A percentile compares a stretch with the other conserved stretches of the same genome.
Evolutionary conservation across 2,113 vertebrate genomes (phyloP).

Genomic region (Natator depressus): DNA sequence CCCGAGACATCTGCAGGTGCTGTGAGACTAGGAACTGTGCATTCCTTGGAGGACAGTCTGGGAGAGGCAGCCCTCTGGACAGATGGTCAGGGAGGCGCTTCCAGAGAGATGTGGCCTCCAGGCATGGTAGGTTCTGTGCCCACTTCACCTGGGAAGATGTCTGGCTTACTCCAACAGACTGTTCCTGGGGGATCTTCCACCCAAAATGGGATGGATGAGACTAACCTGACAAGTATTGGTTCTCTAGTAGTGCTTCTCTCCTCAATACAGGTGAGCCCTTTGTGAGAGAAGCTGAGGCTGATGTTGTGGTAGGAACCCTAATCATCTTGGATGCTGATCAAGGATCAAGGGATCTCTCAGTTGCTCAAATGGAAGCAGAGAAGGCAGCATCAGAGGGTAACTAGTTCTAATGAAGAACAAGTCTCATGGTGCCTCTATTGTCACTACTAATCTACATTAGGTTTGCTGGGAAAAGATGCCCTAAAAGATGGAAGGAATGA

Average conservation of each 20-base stretch:
- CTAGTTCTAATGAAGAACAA: no score
- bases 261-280: neutral
- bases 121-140: constrained; percentile 22
- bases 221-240: no score
- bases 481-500: neutral
- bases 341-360: neutral
- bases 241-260: neutral
- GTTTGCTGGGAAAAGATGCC: neutral
- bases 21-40: no score
- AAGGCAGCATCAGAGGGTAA: neutral
- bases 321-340: constrained; percentile 20
- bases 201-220: no score
- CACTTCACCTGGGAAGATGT: neutral
- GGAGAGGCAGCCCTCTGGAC: neutral
- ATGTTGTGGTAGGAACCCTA: constrained; percentile 60
- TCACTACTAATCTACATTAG: no score
- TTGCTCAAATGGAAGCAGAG: neutral
- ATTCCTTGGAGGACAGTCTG: neutral
- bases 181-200: no score
- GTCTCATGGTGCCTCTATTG: no score
- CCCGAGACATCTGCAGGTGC: no score
- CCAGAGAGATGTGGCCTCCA: neutral
- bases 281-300: neutral
- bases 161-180: no score
- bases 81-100: neutral